Evolutionary conservation across 2,797 vertebrate species (phyloP).

Genomic region (Nothura maculosa): DNA sequence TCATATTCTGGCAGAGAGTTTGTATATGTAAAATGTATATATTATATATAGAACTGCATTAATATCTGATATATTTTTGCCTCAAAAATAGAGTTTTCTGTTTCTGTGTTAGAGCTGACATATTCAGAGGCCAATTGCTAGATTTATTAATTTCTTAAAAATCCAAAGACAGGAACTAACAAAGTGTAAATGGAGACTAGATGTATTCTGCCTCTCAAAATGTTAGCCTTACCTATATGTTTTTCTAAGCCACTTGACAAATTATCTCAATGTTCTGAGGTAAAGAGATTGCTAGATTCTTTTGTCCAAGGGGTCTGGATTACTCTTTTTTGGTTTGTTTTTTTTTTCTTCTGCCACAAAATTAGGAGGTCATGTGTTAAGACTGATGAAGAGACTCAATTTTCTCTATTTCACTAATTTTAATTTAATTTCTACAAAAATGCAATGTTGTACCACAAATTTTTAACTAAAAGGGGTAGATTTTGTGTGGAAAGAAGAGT

Average conservation of each 20-base stretch:
- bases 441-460: not conserved
- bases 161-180: not conserved
- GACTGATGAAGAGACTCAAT: not conserved
- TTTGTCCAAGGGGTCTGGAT: not conserved
- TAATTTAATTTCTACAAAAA: not conserved
- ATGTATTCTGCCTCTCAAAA: constrained; percentile 17
- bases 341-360: not conserved
- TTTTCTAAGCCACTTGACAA: constrained; percentile 40
- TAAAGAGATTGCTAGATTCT: not conserved
- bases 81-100: constrained; percentile 45
- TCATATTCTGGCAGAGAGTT: constrained; percentile 51
- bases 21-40: constrained; percentile 38
- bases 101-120: constrained; percentile 42
- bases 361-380: not conserved
- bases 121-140: constrained; percentile 36
- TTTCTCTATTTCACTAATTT: not conserved
- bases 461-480: not conserved
- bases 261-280: constrained; percentile 43
- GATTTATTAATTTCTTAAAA: constrained; percentile 15
- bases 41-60: constrained; percentile 64
- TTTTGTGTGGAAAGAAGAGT: not conserved
- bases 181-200: not conserved
- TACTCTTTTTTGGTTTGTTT: not conserved
- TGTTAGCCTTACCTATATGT: constrained; percentile 58
- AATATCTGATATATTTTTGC: constrained; percentile 37